Evolutionary conservation across 2,797 vertebrate species (phyloP).

Genomic region (Synanceia verrucosa): DNA sequence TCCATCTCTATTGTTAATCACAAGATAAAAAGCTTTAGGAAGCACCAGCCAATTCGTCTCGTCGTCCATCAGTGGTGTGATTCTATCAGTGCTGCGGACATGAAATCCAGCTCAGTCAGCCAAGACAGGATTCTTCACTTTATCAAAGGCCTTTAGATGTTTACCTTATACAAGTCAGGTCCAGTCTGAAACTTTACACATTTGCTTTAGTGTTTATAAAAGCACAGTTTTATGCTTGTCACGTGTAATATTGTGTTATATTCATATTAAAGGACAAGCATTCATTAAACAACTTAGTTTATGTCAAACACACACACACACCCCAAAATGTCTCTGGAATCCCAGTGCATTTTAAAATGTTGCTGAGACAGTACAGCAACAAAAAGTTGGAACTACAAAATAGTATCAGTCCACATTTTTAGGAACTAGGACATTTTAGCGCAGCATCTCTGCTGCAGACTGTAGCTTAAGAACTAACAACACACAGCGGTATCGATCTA

Average conservation of each 20-base stretch:
- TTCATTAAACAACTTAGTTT: conserved; percentile 2
- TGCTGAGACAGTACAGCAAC: neutral
- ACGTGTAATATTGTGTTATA: neutral
- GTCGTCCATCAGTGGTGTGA: conserved; percentile 33
- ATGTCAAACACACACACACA: neutral
- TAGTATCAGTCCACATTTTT: conserved; percentile 10
- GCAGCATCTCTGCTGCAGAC: neutral
- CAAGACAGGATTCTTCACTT: neutral
- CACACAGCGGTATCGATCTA: conserved; percentile 23
- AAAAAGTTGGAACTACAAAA: neutral
- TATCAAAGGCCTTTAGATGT: conserved; percentile 8
- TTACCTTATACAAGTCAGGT: neutral
- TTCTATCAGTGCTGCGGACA: conserved; percentile 37
- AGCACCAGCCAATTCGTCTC: conserved; percentile 18
- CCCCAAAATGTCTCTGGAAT: neutral
- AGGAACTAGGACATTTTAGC: neutral
- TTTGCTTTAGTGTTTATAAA: neutral
- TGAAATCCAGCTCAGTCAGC: conserved; percentile 37
- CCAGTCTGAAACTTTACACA: neutral
- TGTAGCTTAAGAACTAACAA: conserved; percentile 19
- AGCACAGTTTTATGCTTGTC: neutral
- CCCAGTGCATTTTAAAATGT: neutral
- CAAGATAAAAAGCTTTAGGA: conserved; percentile 45
- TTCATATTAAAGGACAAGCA: neutral
- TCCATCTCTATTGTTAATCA: conserved; percentile 52